Percentiles rank a stretch among this genome's conserved stretches.
Evolutionary conservation across 2,888 invertebrate genomes (phyloP).

Genomic region (Drosophila putrida): DNA sequence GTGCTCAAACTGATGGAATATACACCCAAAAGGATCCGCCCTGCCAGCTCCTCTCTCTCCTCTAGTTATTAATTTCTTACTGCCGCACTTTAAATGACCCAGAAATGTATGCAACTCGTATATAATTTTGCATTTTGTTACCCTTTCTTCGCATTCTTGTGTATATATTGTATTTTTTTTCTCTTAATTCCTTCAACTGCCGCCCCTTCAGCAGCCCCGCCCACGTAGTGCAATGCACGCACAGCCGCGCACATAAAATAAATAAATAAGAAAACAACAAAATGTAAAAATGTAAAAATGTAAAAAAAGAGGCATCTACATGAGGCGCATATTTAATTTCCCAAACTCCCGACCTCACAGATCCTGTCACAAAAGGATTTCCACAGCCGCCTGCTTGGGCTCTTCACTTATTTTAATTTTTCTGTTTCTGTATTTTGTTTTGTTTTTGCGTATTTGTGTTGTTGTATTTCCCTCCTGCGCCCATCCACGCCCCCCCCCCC

Average conservation of each 20-base stretch:
- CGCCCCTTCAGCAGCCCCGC: slow-evolving; percentile 3
- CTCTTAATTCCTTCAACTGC: slow-evolving; percentile 65
- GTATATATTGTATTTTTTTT: slow-evolving; percentile 2
- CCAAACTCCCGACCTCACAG: slow-evolving; percentile 33
- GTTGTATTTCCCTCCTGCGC: background rate
- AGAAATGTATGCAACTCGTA: slow-evolving; percentile 58
- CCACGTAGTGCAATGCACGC: slow-evolving; percentile 65
- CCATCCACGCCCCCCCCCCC: no score
- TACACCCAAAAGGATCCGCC: background rate
- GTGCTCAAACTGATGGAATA: slow-evolving; percentile 5
- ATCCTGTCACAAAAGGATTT: slow-evolving; percentile 75
- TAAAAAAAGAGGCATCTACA: slow-evolving; percentile 58
- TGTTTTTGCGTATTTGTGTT: slow-evolving; percentile 4
- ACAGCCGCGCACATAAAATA: slow-evolving; percentile 76
- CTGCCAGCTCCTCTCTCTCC: background rate
- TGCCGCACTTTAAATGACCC: slow-evolving; percentile 47
- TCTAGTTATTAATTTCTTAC: background rate
- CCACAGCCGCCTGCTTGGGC: slow-evolving; percentile 44
- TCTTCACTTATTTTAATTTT: slow-evolving; percentile 49
- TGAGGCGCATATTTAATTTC: slow-evolving; percentile 78
- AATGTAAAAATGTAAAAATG: slow-evolving; percentile 16
- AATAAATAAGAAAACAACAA: slow-evolving; percentile 62
- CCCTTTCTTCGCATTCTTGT: slow-evolving; percentile 19
- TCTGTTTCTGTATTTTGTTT: slow-evolving; percentile 32
- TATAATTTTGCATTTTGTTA: slow-evolving; percentile 54